Percentiles rank a stretch among this genome's conserved stretches.
phyloP scores from a whole-genome alignment of 1,140 invertebrate species.

The Aplysia californica region DNA sequence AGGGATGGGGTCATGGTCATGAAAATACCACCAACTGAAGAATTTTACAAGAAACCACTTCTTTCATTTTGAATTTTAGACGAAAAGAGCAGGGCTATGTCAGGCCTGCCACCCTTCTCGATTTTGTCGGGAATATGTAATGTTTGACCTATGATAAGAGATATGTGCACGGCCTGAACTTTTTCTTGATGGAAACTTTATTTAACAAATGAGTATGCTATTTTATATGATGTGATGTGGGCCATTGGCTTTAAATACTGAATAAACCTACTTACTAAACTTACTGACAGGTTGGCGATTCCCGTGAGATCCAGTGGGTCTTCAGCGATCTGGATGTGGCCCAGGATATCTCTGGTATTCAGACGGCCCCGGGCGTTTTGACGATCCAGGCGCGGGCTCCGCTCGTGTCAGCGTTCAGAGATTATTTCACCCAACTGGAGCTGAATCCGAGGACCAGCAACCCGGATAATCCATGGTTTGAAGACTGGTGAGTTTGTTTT shows the following conservation, averaged over 20 bases:
- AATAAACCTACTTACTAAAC: too few relatives aligned
- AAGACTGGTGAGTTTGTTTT: slow-evolving; percentile 64
- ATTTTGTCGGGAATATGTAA: too few relatives aligned
- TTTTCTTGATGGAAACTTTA: too few relatives aligned
- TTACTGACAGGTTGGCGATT: slow-evolving; percentile 21
- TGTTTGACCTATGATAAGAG: too few relatives aligned
- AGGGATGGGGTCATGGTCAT: slow-evolving; percentile 15
- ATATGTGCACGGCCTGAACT: too few relatives aligned
- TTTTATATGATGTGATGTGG: too few relatives aligned
- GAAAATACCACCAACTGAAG: slow-evolving; percentile 1
- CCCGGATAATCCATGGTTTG: slow-evolving; percentile 65
- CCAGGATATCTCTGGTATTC: slow-evolving; percentile 33
- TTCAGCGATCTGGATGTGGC: slow-evolving; percentile 43
- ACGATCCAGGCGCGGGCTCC: slow-evolving; percentile 42
- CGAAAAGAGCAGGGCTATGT: slow-evolving; percentile 7
- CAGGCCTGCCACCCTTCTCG: slow-evolving; percentile 32
- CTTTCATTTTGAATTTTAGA: neutral
- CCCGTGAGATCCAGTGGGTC: slow-evolving; percentile 49
- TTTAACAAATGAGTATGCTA: too few relatives aligned
- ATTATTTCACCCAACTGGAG: slow-evolving; percentile 56
- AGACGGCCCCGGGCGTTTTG: slow-evolving; percentile 45
- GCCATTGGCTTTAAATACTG: too few relatives aligned
- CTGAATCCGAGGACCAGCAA: slow-evolving; percentile 29
- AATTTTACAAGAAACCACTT: neutral
- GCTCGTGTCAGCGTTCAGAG: slow-evolving; percentile 46